Base-by-base conservation (phyloP, 2,797 vertebrate species). In the Lemur catta region DNA sequence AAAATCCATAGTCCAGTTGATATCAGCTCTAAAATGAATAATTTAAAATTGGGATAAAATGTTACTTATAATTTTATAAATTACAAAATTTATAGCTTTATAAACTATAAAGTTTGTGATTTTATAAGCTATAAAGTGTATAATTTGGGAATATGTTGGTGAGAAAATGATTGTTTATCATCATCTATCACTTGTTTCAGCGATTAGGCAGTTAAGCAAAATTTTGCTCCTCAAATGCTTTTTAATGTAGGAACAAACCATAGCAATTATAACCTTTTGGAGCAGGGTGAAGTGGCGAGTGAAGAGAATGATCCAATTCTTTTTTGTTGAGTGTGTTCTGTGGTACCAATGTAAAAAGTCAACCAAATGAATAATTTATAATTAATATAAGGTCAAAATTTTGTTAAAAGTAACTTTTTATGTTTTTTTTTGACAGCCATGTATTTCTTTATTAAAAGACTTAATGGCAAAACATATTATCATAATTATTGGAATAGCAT, bases 401-500 rank as follows among this genome's bases (percentile, higher is more conserved):
- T 89, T 46, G 65, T 50, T 86, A 89, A 95, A 80, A 26, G 6
- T 96, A 87, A 96, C 50, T 41, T 41, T 82, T 50, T 72, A 15
- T 80, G 4, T 88, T 91, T 88, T 2, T 92, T 97, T 30, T 97
- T 95, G 96, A 98, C 97, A 99, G 99, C 0, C 96, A 55, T 99
- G 99, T 87, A 20, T n/a, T 74, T 0, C 57, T 28, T 59, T 72
- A 17, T 38, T 99, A 9, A 9, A 24, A 0, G 7, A 98, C 0
- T 26, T 43, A 4, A 0, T 98, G 41, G 71, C 97, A 85, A 96
- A 98, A 1, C 84, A 95, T 67, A 55, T 98, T 72, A 0, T 86
- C 26, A 88, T 98, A 93, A 12, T 98, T 85, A 97, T 98, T 84
- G 98, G 98, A 57, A 78, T 99, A 0, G 97, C 98, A 59, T 99